Percentiles rank a stretch among this genome's conserved stretches.
Evolutionary conservation across 2,113 vertebrate species (phyloP).

Genomic region (Elephas maximus): DNA sequence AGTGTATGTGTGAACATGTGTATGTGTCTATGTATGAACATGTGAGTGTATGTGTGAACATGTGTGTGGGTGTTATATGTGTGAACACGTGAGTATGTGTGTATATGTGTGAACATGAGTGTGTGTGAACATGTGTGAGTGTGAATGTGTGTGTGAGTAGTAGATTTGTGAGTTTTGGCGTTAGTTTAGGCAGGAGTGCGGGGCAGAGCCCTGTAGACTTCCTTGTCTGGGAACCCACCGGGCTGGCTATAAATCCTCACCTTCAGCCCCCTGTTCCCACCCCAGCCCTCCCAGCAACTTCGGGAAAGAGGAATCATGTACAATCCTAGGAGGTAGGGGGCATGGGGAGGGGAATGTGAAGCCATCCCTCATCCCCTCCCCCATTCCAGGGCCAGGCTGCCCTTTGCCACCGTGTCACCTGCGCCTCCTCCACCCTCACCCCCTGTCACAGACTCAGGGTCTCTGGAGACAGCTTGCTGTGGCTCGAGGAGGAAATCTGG

Average conservation of each 20-base stretch:
- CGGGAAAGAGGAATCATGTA: fast-evolving
- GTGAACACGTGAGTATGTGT: background rate
- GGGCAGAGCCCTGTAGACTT: background rate
- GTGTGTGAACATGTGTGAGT: background rate
- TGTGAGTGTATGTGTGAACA: background rate
- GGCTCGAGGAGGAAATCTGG: background rate
- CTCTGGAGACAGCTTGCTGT: background rate
- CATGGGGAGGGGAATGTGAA: background rate
- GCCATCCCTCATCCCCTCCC: too few species aligned
- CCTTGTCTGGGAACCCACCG: background rate
- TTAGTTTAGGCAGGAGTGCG: background rate
- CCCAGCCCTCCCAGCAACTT: background rate
- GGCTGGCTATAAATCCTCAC: background rate
- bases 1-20: background rate
- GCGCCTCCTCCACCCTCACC: background rate
- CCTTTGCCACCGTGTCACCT: background rate
- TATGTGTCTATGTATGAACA: too few species aligned
- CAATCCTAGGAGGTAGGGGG: fast-evolving
- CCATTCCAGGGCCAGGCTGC: background rate
- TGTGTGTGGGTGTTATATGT: too few species aligned
- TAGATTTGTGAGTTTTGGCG: background rate
- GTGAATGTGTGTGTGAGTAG: background rate
- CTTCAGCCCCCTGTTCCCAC: too few species aligned
- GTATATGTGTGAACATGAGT: too few species aligned
- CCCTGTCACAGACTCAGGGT: background rate